Evolutionary conservation across 2,888 invertebrate genomes (phyloP).

Genomic region (Ariolimax columbianus): DNA sequence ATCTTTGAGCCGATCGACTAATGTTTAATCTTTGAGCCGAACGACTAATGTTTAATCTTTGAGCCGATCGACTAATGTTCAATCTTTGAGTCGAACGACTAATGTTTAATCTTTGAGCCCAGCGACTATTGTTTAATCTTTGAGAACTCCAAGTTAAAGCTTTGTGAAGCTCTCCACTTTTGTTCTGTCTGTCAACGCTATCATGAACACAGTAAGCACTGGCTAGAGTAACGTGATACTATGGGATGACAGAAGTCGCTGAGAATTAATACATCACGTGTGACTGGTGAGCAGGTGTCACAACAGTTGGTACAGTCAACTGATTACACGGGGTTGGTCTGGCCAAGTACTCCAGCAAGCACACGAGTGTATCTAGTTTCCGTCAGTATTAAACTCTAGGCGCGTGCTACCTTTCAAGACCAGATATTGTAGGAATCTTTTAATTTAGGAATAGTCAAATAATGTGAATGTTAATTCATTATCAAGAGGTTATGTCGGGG

Average conservation of each 20-base stretch:
- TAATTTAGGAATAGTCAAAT: neutral
- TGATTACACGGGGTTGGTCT: neutral
- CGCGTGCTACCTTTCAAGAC: neutral
- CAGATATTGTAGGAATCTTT: neutral
- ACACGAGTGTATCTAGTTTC: neutral
- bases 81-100: too few relatives aligned
- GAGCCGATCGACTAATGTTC: too few relatives aligned
- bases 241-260: neutral
- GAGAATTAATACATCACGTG: neutral
- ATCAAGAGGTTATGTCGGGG: neutral
- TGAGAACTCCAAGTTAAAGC: too few relatives aligned
- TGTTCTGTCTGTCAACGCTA: neutral
- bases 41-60: too few relatives aligned
- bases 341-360: neutral
- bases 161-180: too few relatives aligned
- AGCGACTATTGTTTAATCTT: too few relatives aligned
- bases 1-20: too few relatives aligned
- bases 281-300: constrained; percentile 5
- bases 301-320: neutral
- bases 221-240: neutral
- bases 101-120: too few relatives aligned
- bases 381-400: neutral
- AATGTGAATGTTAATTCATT: neutral
- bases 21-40: too few relatives aligned
- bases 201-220: neutral